phyloP scores from a whole-genome alignment of 2,797 vertebrate genomes.

The Heteromormyrus szaboi region DNA sequence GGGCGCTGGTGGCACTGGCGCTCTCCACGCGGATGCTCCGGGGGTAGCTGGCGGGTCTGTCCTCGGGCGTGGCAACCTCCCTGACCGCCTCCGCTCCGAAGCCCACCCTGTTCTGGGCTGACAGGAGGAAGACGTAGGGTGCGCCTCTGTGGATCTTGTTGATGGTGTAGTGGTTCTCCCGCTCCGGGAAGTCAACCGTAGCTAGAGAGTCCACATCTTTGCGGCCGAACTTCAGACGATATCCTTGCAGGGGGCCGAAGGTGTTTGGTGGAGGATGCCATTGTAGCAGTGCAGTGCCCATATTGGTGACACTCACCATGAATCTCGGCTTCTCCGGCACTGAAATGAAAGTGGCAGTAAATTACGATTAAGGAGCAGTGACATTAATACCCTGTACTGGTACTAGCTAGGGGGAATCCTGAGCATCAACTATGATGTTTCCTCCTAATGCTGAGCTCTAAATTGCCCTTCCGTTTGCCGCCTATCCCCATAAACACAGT shows the following conservation, averaged over 20 bases:
- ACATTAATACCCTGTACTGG: background rate
- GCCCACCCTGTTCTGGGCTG: conserved; percentile 89
- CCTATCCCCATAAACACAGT: background rate
- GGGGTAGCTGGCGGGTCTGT: conserved; percentile 75
- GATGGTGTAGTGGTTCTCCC: conserved; percentile 77
- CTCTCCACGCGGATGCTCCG: conserved; percentile 73
- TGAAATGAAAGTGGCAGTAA: conserved; percentile 36
- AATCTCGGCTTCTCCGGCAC: conserved; percentile 86
- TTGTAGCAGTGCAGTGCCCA: conserved; percentile 78
- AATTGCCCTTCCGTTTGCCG: background rate
- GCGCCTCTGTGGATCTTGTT: conserved; percentile 85
- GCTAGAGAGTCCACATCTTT: conserved; percentile 73
- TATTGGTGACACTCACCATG: conserved; percentile 75
- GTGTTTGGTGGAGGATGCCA: conserved; percentile 82
- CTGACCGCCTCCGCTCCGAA: conserved; percentile 83
- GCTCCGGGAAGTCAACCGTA: conserved; percentile 78
- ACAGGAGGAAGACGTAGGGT: conserved; percentile 82
- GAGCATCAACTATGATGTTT: background rate
- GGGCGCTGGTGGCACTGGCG: conserved; percentile 68
- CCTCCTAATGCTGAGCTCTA: background rate
- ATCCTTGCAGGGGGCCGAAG: conserved; percentile 81
- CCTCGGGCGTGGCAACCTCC: conserved; percentile 81
- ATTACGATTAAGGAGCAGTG: background rate
- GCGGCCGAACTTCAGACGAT: conserved; percentile 84
- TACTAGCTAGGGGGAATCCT: background rate